A percentile compares a stretch with the other conserved stretches of the same genome.
These are phyloP conservation scores for Sturnus vulgaris DNA, from an alignment of 2,113 vertebrate genomes.

Conservation along the genomic window DNA sequence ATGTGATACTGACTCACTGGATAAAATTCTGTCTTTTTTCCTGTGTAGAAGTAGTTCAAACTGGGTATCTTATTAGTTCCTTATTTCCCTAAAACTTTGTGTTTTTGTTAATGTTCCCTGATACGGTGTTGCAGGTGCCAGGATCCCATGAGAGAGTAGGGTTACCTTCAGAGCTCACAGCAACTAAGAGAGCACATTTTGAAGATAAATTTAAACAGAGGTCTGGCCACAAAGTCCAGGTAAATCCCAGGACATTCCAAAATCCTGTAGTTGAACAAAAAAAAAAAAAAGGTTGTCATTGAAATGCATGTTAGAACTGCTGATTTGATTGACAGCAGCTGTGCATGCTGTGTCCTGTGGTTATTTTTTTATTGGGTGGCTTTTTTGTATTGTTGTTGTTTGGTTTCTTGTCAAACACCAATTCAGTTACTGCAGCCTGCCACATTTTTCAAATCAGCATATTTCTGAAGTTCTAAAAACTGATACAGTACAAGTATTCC, in stretches of 20 bases:
- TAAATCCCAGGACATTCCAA: conserved; percentile 65
- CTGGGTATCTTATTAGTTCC: not conserved
- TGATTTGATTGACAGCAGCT: not conserved
- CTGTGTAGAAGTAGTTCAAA: not conserved
- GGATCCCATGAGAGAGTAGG: conserved; percentile 89
- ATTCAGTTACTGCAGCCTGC: not conserved
- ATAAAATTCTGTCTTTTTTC: not conserved
- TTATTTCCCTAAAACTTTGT: conserved; percentile 17
- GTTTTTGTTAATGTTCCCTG: conserved; percentile 83
- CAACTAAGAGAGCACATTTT: conserved; percentile 78
- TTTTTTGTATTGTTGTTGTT: not conserved
- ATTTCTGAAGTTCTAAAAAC: not conserved
- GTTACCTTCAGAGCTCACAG: conserved; percentile 84
- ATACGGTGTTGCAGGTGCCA: conserved; percentile 81
- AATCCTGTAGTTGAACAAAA: not conserved
- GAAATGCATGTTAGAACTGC: not conserved
- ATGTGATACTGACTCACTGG: not conserved
- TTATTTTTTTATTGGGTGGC: not conserved
- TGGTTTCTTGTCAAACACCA: not conserved
- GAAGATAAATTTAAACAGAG: conserved; percentile 87
- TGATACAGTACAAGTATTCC: not conserved
- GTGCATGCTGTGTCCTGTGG: not conserved
- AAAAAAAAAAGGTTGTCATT: not conserved
- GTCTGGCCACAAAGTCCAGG: conserved; percentile 92
- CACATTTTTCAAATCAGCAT: not conserved